Conservation (phyloP, 1,140 invertebrate species). For the Odontomachus brunneus region DNA sequence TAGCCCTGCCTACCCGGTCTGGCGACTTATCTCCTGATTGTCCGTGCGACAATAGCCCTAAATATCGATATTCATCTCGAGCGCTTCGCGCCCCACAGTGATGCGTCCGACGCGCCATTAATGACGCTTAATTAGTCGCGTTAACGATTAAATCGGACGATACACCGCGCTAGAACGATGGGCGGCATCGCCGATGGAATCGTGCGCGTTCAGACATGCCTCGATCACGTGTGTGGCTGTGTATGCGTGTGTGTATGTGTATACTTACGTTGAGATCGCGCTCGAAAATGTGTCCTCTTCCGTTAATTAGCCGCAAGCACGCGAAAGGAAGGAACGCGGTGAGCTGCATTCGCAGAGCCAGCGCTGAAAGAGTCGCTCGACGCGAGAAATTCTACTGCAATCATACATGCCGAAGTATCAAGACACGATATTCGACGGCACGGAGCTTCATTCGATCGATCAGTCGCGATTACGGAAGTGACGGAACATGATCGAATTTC, state of each 20-base stretch:
- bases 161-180: not conserved
- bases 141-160: constrained; percentile 27
- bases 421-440: too few relatives aligned
- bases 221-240: not conserved
- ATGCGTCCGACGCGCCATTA: constrained; percentile 24
- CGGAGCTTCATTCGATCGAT: too few relatives aligned
- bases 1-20: not conserved
- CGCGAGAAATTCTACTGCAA: too few relatives aligned
- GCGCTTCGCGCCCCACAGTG: constrained; percentile 8
- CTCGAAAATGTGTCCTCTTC: not conserved
- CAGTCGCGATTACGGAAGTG: too few relatives aligned
- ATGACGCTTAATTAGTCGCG: constrained; percentile 38
- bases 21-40: constrained; percentile 22
- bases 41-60: not conserved
- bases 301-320: not conserved
- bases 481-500: too few relatives aligned
- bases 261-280: not conserved
- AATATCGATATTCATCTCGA: constrained; percentile 27
- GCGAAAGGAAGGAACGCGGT: not conserved
- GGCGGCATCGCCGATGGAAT: not conserved
- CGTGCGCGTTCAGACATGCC: not conserved
- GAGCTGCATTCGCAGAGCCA: too few relatives aligned
- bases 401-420: too few relatives aligned
- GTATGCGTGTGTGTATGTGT: not conserved
- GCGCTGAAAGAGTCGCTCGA: too few relatives aligned